Percentiles rank a stretch among this genome's conserved stretches.
Conservation (phyloP, 2,797 vertebrate species). For the Sebastes baramenuke region DNA sequence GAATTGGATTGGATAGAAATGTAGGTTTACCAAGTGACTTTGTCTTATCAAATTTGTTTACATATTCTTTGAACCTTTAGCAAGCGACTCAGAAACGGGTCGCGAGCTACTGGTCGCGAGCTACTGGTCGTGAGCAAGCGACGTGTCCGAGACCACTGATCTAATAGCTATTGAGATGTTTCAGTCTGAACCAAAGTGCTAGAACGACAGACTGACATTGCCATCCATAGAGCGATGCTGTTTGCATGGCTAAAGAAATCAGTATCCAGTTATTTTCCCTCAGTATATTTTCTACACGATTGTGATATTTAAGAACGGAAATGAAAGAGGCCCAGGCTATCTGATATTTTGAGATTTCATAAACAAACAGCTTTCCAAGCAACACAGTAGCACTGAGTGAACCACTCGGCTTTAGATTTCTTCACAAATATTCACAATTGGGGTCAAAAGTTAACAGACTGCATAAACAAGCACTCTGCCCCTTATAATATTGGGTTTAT, state of each 20-base stretch:
- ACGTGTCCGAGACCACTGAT: too few relatives aligned
- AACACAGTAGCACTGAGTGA: not conserved
- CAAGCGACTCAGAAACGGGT: too few relatives aligned
- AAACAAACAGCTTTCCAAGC: constrained; percentile 25
- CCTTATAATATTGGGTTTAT: constrained; percentile 29
- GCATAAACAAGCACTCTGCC: constrained; percentile 26
- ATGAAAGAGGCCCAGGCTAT: constrained; percentile 34
- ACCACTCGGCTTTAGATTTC: not conserved
- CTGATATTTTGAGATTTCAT: constrained; percentile 17
- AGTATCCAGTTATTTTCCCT: not conserved
- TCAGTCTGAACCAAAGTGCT: not conserved
- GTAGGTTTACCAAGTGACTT: too few relatives aligned
- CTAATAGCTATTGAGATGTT: not conserved
- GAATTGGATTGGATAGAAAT: too few relatives aligned
- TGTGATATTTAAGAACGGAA: constrained; percentile 32
- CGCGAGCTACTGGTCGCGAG: too few relatives aligned
- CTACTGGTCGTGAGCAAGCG: too few relatives aligned
- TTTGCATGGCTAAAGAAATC: not conserved
- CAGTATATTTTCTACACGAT: not conserved
- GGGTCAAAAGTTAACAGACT: constrained; percentile 10
- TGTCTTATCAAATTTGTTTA: too few relatives aligned
- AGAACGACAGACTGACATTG: not conserved
- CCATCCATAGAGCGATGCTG: not conserved
- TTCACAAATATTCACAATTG: constrained; percentile 24
- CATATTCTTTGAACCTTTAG: too few relatives aligned